A percentile compares a stretch with the other conserved stretches of the same genome.
These are phyloP conservation scores for Azemiops feae DNA, from an alignment of 2,113 vertebrate genomes.

Conservation along the genomic window DNA sequence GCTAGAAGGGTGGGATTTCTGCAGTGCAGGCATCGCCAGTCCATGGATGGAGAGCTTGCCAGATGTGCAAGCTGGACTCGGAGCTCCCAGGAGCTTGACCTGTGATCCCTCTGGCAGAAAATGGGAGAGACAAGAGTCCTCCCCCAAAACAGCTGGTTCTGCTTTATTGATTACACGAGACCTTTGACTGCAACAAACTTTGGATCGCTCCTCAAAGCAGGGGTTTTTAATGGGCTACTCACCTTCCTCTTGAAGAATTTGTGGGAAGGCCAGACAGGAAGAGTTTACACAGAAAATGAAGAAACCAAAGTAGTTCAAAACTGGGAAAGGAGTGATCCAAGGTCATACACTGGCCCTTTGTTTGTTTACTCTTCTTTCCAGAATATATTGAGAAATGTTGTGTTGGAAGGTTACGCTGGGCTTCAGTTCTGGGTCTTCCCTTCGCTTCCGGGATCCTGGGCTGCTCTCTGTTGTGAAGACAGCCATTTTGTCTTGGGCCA, in stretches of 20 bases:
- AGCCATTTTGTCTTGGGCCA: background rate
- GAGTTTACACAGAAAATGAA: background rate
- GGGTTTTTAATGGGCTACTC: background rate
- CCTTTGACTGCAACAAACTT: background rate
- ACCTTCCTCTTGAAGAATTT: background rate
- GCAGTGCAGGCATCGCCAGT: background rate
- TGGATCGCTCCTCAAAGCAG: background rate
- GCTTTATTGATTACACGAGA: background rate
- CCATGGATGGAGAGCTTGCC: background rate
- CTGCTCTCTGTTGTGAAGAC: background rate
- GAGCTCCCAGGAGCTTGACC: background rate
- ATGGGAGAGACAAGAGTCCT: background rate
- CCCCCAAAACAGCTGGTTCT: background rate
- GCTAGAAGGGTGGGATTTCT: background rate
- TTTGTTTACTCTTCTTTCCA: background rate
- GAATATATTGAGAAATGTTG: background rate
- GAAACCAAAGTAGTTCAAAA: background rate
- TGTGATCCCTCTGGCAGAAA: background rate
- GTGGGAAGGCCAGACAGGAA: background rate
- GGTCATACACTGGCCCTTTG: background rate
- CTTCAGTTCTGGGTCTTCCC: background rate
- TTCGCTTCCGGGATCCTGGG: background rate
- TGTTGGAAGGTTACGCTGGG: background rate
- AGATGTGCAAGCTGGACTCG: background rate
- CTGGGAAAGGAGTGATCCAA: background rate